Evolutionary conservation across 1,140 invertebrate species (phyloP), one percentile per base, ranked within the genome.

Genomic region (Cyclina sinensis): DNA sequence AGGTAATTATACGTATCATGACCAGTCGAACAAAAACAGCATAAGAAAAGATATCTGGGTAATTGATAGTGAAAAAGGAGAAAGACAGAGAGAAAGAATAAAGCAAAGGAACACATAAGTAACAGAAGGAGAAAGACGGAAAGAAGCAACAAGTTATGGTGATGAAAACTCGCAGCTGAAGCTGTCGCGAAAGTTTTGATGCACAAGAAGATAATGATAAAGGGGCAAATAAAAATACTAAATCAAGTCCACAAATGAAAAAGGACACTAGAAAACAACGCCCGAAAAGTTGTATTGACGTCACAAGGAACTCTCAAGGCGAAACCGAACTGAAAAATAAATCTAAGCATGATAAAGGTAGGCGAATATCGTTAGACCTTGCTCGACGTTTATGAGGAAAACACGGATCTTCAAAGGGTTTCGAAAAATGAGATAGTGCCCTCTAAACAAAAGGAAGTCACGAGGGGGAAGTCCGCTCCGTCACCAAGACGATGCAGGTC

Each of bases 371-470:
- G 21, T 11, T 78, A 35, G 46, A 78, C 27, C n/a, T 16, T 78
- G 5, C 27, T 78, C 18, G 74, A 27, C 0, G 32, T 78, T 2
- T 78, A 57, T 54, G 74, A 78, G 35, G 74, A 78, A 3, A 78
- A 78, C 30, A 35, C 43, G 18, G 74, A 78, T 32, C 30, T 78
- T 21, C 43, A 78, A 54, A 54, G 35, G 7, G 21, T 70, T 1
- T 35, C 32, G 21, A 70, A 27, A 18, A 70, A 16, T 35, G 74
- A 78, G 21, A 78, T n/a, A 57, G 18, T 5, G 4, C 16, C 39
- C 16, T 21, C 73, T 11, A 76, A 76, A 48, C 73, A 76, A 76
- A 48, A 9, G 18, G 1, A 4, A 3, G 9, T 14, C 18, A 27
- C 16, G 16, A 70, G 16, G 16, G 16, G 2, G 4, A 70, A 37